These are phyloP conservation scores for Pachypanchax playfairii DNA, from an alignment of 2,113 vertebrate species.

Conservation along the genomic window DNA sequence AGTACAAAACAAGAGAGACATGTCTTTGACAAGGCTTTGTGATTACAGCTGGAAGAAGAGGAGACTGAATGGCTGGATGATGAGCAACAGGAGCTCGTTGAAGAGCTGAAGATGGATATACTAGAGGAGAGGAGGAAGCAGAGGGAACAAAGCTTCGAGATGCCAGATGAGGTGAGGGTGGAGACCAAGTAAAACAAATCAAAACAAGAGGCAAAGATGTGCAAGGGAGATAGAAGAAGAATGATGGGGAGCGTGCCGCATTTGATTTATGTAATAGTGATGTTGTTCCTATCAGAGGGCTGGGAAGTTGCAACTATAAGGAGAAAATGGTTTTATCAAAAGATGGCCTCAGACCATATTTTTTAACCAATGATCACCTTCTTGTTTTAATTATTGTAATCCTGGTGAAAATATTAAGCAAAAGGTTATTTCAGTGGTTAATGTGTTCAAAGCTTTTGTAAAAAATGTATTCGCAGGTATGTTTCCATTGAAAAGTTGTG, in stretches of 20 bases:
- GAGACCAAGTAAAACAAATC: neutral
- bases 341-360: too few relatives aligned
- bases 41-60: conserved; percentile 82
- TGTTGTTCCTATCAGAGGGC: neutral
- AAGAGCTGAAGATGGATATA: conserved; percentile 92
- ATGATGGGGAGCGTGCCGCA: neutral
- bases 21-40: conserved; percentile 52
- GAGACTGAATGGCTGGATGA: conserved; percentile 89
- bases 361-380: too few relatives aligned
- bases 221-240: neutral
- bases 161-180: conserved; percentile 82
- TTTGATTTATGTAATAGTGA: neutral
- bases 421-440: too few relatives aligned
- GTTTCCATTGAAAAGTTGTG: too few relatives aligned
- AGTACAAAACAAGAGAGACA: conserved; percentile 11
- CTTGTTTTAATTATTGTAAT: too few relatives aligned
- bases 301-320: neutral
- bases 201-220: conserved; percentile 1
- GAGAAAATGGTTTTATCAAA: neutral
- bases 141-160: conserved; percentile 72
- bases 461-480: too few relatives aligned
- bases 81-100: conserved; percentile 91
- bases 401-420: too few relatives aligned
- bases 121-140: conserved; percentile 87
- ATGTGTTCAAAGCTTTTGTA: too few relatives aligned